A percentile compares a stretch with the other conserved stretches of the same genome.
These are phyloP conservation scores for Jordanella pulchra DNA, from an alignment of 2,797 vertebrate species.

Conservation along the genomic window DNA sequence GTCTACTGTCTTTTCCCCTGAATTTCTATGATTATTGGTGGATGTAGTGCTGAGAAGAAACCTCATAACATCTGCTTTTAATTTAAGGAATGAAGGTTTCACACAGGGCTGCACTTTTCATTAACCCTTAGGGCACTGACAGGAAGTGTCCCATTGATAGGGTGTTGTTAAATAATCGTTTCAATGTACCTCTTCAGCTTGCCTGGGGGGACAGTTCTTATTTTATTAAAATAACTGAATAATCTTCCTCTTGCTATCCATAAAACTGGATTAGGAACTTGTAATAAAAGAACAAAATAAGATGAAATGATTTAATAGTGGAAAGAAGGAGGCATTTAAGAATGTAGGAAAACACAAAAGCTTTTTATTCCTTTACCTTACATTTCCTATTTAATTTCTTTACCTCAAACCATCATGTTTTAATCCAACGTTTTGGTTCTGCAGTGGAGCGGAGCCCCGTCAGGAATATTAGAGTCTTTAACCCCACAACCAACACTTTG, in stretches of 20 bases:
- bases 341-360: background rate
- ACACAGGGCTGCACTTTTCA: slow-evolving; percentile 54
- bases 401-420: slow-evolving; percentile 3
- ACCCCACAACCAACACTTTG: slow-evolving; percentile 91
- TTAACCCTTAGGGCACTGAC: slow-evolving; percentile 56
- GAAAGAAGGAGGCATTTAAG: slow-evolving; percentile 13
- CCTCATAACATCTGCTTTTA: slow-evolving; percentile 66
- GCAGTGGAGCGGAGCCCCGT: slow-evolving; percentile 89
- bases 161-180: slow-evolving; percentile 58
- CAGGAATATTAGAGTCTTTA: slow-evolving; percentile 90
- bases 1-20: slow-evolving; percentile 44
- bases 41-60: slow-evolving; percentile 59
- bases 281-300: slow-evolving; percentile 17
- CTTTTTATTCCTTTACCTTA: background rate
- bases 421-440: slow-evolving; percentile 6
- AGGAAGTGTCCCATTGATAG: slow-evolving; percentile 62
- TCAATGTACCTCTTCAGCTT: slow-evolving; percentile 50
- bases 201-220: slow-evolving; percentile 32
- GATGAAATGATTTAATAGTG: background rate
- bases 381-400: slow-evolving; percentile 20
- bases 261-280: slow-evolving; percentile 15
- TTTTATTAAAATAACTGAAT: slow-evolving; percentile 60
- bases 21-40: slow-evolving; percentile 63
- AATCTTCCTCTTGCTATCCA: slow-evolving; percentile 9
- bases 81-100: slow-evolving; percentile 43